These are phyloP conservation scores for Drosophila paracracens DNA, from an alignment of 2,888 invertebrate genomes.

Conservation along the genomic window DNA sequence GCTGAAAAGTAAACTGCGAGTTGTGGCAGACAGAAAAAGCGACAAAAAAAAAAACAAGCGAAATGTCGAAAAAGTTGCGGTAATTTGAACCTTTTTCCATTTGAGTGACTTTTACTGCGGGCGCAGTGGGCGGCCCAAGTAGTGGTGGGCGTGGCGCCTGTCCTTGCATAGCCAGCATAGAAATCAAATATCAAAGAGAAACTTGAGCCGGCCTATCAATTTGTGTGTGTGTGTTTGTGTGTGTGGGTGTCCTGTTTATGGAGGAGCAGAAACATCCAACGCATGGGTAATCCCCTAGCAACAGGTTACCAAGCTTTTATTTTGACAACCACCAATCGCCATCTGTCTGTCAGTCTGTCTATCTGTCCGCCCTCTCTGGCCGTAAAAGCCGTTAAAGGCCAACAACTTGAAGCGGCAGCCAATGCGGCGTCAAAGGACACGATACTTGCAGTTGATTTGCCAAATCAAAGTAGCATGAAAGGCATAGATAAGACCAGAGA, in stretches of 20 bases:
- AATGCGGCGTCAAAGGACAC: conserved; percentile 19
- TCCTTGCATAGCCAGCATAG: conserved; percentile 31
- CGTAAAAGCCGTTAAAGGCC: conserved; percentile 14
- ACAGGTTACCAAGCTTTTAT: conserved; percentile 73
- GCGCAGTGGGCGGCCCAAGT: conserved; percentile 21
- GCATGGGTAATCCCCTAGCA: conserved; percentile 71
- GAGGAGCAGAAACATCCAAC: conserved; percentile 27
- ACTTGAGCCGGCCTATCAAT: conserved; percentile 19
- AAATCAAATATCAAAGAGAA: conserved; percentile 77
- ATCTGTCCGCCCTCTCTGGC: conserved; percentile 6
- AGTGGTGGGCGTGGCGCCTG: conserved; percentile 26
- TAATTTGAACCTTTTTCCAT: conserved; percentile 81
- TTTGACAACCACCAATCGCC: conserved; percentile 55
- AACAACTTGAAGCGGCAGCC: conserved; percentile 10
- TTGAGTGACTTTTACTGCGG: conserved; percentile 62
- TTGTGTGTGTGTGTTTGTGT: conserved; percentile 8
- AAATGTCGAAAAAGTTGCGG: conserved; percentile 63
- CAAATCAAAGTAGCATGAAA: conserved; percentile 74
- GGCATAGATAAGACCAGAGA: conserved; percentile 40
- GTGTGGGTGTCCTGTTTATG: conserved; percentile 10
- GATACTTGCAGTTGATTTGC: conserved; percentile 67
- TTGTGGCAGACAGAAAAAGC: neutral
- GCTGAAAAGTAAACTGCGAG: conserved; percentile 67
- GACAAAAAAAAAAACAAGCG: conserved; percentile 25
- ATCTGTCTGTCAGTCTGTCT: conserved; percentile 8